A percentile compares a stretch with the other conserved stretches of the same genome.
Evolutionary conservation across 2,888 invertebrate species (phyloP).

Genomic region (Noctua fimbriata): DNA sequence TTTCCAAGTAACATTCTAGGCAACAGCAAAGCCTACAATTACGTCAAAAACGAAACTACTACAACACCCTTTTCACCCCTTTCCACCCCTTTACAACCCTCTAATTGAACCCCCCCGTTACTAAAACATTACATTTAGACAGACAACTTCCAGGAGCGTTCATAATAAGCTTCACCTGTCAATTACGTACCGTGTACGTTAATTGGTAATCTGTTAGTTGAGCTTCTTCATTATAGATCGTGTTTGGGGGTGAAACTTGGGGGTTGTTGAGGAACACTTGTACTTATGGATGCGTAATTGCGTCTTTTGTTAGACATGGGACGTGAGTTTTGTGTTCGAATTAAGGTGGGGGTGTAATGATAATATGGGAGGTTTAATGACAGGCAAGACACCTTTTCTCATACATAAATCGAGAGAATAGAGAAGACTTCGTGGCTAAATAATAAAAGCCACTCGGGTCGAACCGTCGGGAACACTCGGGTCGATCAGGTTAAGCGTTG

Average conservation of each 20-base stretch:
- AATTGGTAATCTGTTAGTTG: conserved; percentile 62
- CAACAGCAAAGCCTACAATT: conserved; percentile 11
- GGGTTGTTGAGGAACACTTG: conserved; percentile 20
- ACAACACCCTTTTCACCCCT: neutral
- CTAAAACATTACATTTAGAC: conserved; percentile 49
- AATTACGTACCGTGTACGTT: conserved; percentile 54
- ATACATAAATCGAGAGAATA: neutral
- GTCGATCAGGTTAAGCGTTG: neutral
- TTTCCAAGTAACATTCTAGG: conserved; percentile 4
- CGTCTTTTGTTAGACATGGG: conserved; percentile 8
- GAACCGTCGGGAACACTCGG: too few species aligned
- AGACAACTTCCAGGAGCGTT: conserved; percentile 42
- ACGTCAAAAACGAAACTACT: conserved; percentile 45
- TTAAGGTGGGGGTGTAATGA: neutral
- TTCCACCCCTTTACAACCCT: neutral
- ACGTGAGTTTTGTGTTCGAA: neutral
- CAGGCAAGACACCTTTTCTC: neutral
- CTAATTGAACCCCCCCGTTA: conserved; percentile 24
- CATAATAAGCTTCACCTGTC: conserved; percentile 60
- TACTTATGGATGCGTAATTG: conserved; percentile 40
- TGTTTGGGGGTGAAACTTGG: conserved; percentile 29
- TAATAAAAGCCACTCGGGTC: neutral
- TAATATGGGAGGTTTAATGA: neutral
- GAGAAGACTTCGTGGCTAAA: neutral
- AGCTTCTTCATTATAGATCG: conserved; percentile 52